Evolutionary conservation across 2,888 invertebrate genomes (phyloP).

Genomic region (Linnaemya tessellans): DNA sequence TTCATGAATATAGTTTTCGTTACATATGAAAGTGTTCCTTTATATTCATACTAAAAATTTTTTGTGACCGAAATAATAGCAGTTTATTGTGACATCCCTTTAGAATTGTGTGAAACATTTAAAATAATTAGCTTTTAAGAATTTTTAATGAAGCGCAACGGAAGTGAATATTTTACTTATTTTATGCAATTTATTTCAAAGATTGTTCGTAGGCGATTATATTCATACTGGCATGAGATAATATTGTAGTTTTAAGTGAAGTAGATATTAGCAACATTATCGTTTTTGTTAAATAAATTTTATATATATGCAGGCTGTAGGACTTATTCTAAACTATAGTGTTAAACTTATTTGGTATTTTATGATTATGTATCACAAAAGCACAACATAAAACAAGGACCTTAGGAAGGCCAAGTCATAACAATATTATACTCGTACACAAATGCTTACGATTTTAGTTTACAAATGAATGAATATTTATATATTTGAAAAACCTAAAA

Average conservation of each 20-base stretch:
- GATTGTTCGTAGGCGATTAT: background rate
- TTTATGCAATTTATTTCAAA: slow-evolving; percentile 3
- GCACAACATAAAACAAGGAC: too few species aligned
- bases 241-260: background rate
- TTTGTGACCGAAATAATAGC: background rate
- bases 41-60: background rate
- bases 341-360: too few species aligned
- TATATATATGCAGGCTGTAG: too few species aligned
- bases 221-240: background rate
- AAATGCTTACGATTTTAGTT: too few species aligned
- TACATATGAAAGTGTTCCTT: slow-evolving; percentile 9
- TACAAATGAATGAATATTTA: too few species aligned
- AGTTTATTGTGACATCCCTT: slow-evolving; percentile 33
- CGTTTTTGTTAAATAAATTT: too few species aligned
- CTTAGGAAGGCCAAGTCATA: too few species aligned
- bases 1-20: too few species aligned
- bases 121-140: slow-evolving; percentile 52
- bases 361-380: too few species aligned
- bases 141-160: slow-evolving; percentile 44
- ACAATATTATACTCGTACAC: too few species aligned
- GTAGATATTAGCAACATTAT: background rate
- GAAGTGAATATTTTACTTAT: slow-evolving; percentile 41
- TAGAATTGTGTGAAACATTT: slow-evolving; percentile 36
- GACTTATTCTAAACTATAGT: too few species aligned
- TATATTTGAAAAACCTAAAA: too few species aligned